Evolutionary conservation across 2,888 invertebrate genomes (phyloP), one percentile per base, ranked within the genome.

Genomic region (Mythimna lalbum): DNA sequence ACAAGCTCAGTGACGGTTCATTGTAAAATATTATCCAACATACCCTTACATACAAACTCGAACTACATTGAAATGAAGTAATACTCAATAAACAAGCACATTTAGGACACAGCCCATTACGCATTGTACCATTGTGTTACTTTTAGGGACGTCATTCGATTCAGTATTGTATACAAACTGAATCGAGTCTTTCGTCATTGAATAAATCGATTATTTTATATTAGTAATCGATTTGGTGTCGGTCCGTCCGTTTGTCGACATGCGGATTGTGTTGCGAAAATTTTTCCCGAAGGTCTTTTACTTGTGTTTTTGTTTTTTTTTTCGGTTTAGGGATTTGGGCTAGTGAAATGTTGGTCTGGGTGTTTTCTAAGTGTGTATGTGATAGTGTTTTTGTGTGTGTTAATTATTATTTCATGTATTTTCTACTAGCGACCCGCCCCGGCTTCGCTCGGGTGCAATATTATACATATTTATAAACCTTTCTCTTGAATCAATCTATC

Each of bases 41-140:
- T 52, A 36, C 19, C 71, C 56, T 23, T 23, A 71, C 50, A 74
- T 43, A 19, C 43, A 4, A 27, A 33, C 27, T 19, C 56, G 33
- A 23, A 33, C 64, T 52, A 57, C 36, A 52, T 66, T 53, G 50
- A 62, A 66, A 79, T 79, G 63, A 68, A 71, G 71, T 69, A 76
- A 73, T 69, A 57, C 53, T n/a, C 12, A 10, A 56, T 60, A 59
- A 73, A 57, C 52, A 64, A 62, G 27, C 39, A 67, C 66, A 81
- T 81, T 73, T 59, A 71, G 81, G 73, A 61, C 76, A 66, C 31
- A 31, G 19, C 12, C 52, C 69, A 83, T 82, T 84, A 73, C 83
- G 69, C 60, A 83, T 82, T 84, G 76, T 83, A 36, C 73, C 69
- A 84, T 84, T 84, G 83, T 83, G 9, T 76, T 60, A 57, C 82